phyloP scores from a whole-genome alignment of 2,888 invertebrate species.

The Tinea trinotella region DNA sequence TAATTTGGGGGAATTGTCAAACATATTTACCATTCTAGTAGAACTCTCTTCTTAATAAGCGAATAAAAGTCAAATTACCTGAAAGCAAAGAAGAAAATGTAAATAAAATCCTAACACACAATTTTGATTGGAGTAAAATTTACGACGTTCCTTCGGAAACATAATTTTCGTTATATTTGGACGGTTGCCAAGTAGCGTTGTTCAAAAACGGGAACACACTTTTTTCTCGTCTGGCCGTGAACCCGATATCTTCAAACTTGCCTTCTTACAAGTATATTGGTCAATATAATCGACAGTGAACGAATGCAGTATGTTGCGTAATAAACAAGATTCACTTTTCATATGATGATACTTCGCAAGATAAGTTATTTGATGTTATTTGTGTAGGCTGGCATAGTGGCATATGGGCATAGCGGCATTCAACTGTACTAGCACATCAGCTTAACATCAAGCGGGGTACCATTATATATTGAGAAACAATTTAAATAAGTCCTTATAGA shows the following conservation, averaged over 20 bases:
- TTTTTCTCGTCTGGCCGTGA: conserved; percentile 10
- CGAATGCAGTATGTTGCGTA: not conserved
- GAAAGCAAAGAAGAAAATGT: not conserved
- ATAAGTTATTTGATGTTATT: too few species aligned
- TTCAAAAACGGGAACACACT: conserved; percentile 9
- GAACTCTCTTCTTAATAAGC: not conserved
- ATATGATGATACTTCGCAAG: not conserved
- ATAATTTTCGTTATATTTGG: conserved; percentile 12
- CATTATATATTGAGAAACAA: too few species aligned
- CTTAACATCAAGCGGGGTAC: too few species aligned
- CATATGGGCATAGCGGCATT: too few species aligned
- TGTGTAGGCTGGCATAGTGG: too few species aligned
- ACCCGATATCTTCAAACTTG: conserved; percentile 12
- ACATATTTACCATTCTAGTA: not conserved
- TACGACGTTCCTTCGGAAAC: not conserved
- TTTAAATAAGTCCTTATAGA: too few species aligned
- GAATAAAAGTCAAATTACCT: conserved; percentile 8
- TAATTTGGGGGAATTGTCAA: too few species aligned
- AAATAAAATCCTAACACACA: not conserved
- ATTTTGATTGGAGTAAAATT: conserved; percentile 11
- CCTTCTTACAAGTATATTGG: conserved; percentile 7
- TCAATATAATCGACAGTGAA: conserved; percentile 2
- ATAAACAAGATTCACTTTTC: not conserved
- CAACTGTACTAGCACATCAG: too few species aligned
- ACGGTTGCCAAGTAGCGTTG: conserved; percentile 2